Evolutionary conservation across 2,888 invertebrate genomes (phyloP), one percentile per base, ranked within the genome.

Genomic region (Endomychus coccineus): DNA sequence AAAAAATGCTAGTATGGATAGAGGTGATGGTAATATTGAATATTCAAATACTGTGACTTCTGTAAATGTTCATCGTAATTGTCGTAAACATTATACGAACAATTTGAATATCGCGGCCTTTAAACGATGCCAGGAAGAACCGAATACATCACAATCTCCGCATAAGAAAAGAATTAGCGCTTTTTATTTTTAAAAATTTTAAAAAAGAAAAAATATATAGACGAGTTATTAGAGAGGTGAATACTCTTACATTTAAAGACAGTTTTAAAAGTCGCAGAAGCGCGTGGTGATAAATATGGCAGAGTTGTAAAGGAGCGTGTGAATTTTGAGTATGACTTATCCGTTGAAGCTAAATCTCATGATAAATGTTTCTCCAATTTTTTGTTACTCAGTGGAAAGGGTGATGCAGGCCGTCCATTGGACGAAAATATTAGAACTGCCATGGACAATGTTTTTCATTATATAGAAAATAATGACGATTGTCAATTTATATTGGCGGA

Each of bases 91-190:
- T 19, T 19, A 19, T 19, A 19, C 21, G 21, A 19, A 19, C 21
- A 19, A n/a, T 19, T 19, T 19, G 21, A 19, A n/a, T 19, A 19
- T 19, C 6, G 21, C 21, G 6, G 21, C 21, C 9, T 11, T 27
- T 6, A 11, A 27, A 11, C 13, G 27, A 27, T 4, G 12, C n/a
- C 7, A 11, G 5, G 27, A 27, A 11, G 27, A 11, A 27, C 27
- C 27, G 27, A 27, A 15, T 27, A 27, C 13, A 30, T 30, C 17
- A 21, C 10, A 17, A 30, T 30, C 31, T 30, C 17, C 31, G 13
- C 31, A 19, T 30, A 30, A 30, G 31, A 30, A 30, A 30, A 30
- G 31, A 30, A 30, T 30, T 19, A 30, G 31, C 31, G 16, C 31
- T 17, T 30, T 30, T 30, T 16, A 30, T 30, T 30, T 30, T 13